Evolutionary conservation across 1,140 invertebrate genomes (phyloP).

Genomic region (Catajapyx aquilonaris): DNA sequence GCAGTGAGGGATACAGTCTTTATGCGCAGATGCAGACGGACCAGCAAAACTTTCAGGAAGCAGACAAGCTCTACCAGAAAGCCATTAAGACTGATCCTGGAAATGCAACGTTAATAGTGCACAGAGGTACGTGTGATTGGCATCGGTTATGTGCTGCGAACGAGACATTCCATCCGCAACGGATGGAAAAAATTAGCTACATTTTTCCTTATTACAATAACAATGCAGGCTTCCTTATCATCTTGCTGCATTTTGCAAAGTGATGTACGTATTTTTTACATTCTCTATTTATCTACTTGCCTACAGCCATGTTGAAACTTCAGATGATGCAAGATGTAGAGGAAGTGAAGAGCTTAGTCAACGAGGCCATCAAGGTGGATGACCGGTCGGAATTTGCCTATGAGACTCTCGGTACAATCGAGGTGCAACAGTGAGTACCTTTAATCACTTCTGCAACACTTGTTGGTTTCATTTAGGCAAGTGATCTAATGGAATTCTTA

Average conservation of each 20-base stretch:
- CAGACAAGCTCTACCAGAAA: constrained; percentile 58
- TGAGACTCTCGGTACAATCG: constrained; percentile 81
- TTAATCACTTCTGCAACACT: no score
- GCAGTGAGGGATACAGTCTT: constrained; percentile 60
- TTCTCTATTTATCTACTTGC: constrained; percentile 4
- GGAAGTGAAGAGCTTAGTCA: constrained; percentile 53
- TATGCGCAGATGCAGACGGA: constrained; percentile 68
- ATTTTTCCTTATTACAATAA: constrained; percentile 2
- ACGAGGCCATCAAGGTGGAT: constrained; percentile 67
- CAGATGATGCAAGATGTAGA: constrained; percentile 61
- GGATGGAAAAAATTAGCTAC: no score
- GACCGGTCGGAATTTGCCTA: constrained; percentile 83
- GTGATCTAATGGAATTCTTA: constrained; percentile 15
- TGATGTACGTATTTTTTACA: not conserved
- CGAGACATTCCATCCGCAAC: not conserved
- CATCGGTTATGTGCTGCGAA: not conserved
- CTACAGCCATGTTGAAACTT: constrained; percentile 40
- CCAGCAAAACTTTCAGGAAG: constrained; percentile 55
- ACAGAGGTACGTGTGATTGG: constrained; percentile 36
- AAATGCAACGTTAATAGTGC: constrained; percentile 69
- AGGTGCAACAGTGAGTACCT: constrained; percentile 63
- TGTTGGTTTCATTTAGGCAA: no score
- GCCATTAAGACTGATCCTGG: constrained; percentile 60
- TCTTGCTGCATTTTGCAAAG: not conserved
- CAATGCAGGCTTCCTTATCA: not conserved